phyloP scores from a whole-genome alignment of 2,113 vertebrate species.

The Pedionomus torquatus region DNA sequence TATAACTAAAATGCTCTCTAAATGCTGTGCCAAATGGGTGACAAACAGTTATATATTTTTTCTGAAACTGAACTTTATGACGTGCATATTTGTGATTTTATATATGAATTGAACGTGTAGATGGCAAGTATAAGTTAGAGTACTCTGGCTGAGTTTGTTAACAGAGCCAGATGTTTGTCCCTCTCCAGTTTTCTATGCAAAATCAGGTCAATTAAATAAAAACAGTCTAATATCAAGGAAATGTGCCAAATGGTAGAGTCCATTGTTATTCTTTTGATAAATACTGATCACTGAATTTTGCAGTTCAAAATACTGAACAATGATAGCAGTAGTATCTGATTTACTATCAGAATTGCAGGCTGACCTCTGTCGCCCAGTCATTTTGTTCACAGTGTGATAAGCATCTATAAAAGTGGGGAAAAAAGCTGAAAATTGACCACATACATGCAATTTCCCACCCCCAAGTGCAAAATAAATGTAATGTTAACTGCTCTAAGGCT shows the following conservation, averaged over 20 bases:
- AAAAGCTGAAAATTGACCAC: neutral
- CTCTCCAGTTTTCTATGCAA: neutral
- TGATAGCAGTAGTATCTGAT: neutral
- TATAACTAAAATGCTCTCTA: neutral
- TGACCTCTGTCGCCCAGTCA: neutral
- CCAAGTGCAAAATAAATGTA: neutral
- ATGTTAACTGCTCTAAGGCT: neutral
- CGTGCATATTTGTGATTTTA: neutral
- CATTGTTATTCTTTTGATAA: neutral
- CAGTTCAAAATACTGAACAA: neutral
- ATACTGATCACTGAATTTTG: neutral
- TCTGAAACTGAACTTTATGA: neutral
- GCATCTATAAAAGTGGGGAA: accelerated
- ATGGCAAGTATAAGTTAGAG: neutral
- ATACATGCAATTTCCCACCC: neutral
- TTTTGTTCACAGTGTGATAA: constrained; percentile 1
- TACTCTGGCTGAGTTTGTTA: neutral
- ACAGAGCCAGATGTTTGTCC: neutral
- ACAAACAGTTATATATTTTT: neutral
- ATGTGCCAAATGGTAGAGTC: neutral
- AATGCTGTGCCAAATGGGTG: neutral
- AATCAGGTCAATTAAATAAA: neutral
- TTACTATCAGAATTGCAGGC: neutral
- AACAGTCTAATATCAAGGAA: neutral
- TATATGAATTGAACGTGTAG: neutral